Evolutionary conservation across 2,888 invertebrate species (phyloP).

Genomic region (Tubulanus polymorphus): DNA sequence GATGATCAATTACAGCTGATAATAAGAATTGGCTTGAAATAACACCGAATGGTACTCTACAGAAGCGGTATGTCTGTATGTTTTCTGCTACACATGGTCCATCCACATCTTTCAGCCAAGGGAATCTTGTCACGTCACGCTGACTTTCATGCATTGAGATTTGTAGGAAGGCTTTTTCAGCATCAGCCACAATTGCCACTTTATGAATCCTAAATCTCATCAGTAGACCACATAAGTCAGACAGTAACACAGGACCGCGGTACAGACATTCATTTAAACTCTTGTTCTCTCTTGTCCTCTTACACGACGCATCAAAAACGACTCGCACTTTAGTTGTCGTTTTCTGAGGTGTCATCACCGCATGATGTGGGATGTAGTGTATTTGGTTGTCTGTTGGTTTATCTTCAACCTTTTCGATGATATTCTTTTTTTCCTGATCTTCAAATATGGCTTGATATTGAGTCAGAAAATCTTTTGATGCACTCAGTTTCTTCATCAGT

Average conservation of each 20-base stretch:
- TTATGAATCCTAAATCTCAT: constrained; percentile 15
- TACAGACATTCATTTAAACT: constrained; percentile 21
- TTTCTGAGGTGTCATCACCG: constrained; percentile 16
- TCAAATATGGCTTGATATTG: constrained; percentile 8
- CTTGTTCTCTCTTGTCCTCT: constrained; percentile 1
- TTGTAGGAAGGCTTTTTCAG: constrained; percentile 14
- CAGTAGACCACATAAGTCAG: constrained; percentile 16
- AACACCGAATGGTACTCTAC: constrained; percentile 14
- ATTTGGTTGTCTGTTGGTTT: neutral
- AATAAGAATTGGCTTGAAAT: constrained; percentile 10
- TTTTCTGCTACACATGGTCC: constrained; percentile 3
- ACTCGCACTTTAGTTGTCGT: constrained; percentile 19
- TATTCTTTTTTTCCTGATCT: constrained; percentile 7
- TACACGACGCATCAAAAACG: constrained; percentile 16
- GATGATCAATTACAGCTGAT: constrained; percentile 15
- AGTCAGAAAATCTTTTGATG: constrained; percentile 4
- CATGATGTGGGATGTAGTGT: constrained; percentile 21
- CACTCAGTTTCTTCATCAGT: constrained; percentile 8
- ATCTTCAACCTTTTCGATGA: constrained; percentile 10
- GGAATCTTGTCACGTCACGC: constrained; percentile 15
- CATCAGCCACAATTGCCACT: constrained; percentile 5
- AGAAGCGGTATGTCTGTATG: constrained; percentile 14
- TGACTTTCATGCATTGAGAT: constrained; percentile 11
- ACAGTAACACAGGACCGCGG: constrained; percentile 12
- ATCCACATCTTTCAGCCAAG: constrained; percentile 17